These are phyloP conservation scores for Cephus cinctus DNA, from an alignment of 1,140 invertebrate genomes.

Conservation along the genomic window DNA sequence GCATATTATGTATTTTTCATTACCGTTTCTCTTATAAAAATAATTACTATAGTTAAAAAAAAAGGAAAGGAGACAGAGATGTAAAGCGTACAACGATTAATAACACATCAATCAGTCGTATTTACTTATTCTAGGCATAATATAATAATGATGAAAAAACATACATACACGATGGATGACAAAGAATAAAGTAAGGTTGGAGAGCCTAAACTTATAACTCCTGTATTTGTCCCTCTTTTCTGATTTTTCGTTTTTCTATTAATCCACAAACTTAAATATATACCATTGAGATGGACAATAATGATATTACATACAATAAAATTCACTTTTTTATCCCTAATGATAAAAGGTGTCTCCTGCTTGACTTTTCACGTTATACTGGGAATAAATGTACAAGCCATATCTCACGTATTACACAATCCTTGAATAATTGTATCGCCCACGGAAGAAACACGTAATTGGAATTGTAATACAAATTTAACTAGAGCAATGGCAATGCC, in stretches of 20 bases:
- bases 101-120: too few species aligned
- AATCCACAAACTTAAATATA: constrained; percentile 40
- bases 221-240: constrained; percentile 35
- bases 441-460: too few species aligned
- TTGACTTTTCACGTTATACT: constrained; percentile 7
- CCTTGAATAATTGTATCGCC: too few species aligned
- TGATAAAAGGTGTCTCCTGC: constrained; percentile 10
- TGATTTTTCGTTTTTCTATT: constrained; percentile 34
- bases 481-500: too few species aligned
- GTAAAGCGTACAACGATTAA: too few species aligned
- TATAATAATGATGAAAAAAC: neutral
- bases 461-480: too few species aligned
- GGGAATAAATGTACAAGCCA: constrained; percentile 8
- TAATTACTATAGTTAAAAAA: too few species aligned
- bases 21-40: too few species aligned
- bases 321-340: constrained; percentile 7
- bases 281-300: constrained; percentile 34
- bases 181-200: constrained; percentile 27
- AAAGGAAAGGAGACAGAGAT: too few species aligned
- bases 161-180: neutral
- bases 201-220: constrained; percentile 34
- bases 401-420: too few species aligned
- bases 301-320: constrained; percentile 29
- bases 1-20: too few species aligned
- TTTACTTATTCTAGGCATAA: too few species aligned